Base-by-base conservation (phyloP, 2,888 invertebrate species). In the Phania funesta region DNA sequence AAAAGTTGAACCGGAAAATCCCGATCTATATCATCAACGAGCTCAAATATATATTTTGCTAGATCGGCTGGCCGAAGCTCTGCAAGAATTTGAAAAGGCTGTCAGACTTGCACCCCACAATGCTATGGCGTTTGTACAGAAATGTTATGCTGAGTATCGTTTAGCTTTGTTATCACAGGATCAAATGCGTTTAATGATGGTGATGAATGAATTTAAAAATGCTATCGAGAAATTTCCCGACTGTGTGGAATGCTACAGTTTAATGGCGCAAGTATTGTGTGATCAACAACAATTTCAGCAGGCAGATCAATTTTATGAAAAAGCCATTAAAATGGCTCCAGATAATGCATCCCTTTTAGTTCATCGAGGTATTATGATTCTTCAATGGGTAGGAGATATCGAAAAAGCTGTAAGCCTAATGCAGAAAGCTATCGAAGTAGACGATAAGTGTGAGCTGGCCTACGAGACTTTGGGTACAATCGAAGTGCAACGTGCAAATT, bases 391-490 rank as follows among this genome's bases (percentile, higher is more conserved):
- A 85, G 95, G 95, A 76, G 95, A 97, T 87, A 93, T 96, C 80
- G 94, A 95, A 11, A 94, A 94, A 87, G 96, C 97, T 22, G 93
- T 96, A 0, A 92, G 94, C 84, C 92, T 95, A 79, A 95, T 98
- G 87, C 94, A 94, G 83, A 93, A 95, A 90, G 97, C 97, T 1
- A 94, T 98, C 84, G 94, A 95, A 88, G 93, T 97, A 86, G 99
- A 99, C 92, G 95, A 96, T 64, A 96, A 96, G 90, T 98, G 98
- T 92, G 96, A 97, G 91, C 95, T 98, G 92, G 98, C 97, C 8
- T 98, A 96, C 90, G 99, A 99, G 92, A 98, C 98, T 52, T 92
- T 98, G 82, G 98, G 97, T 85, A 97, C 98, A 26, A 95, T 99
- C 84, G 97, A 98, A 93, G 97, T 98, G 84, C 98, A 98, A 92